Evolutionary conservation across 2,888 invertebrate species (phyloP).

Genomic region (Acanthosepion esculentum): DNA sequence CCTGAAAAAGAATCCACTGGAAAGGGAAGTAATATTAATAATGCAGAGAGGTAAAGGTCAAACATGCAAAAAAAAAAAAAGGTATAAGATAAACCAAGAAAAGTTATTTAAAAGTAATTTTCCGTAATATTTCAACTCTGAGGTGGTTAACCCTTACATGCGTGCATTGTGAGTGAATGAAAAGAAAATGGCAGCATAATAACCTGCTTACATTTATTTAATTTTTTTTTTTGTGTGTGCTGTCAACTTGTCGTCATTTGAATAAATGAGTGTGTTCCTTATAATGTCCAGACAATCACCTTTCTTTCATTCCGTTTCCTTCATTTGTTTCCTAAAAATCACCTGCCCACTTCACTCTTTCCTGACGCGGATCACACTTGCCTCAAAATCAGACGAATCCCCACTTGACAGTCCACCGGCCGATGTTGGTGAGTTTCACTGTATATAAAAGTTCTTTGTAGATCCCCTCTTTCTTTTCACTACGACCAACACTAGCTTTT

Average conservation of each 20-base stretch:
- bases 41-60: too few relatives aligned
- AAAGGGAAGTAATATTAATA: too few relatives aligned
- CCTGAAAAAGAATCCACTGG: too few relatives aligned
- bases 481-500: neutral
- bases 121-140: neutral
- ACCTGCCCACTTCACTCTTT: neutral
- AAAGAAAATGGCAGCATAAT: neutral
- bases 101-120: neutral
- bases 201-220: neutral
- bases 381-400: constrained; percentile 1
- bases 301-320: neutral
- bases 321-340: constrained; percentile 13
- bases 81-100: neutral
- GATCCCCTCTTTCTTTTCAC: neutral
- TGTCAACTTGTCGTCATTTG: neutral
- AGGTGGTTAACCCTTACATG: neutral
- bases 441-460: neutral
- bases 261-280: neutral
- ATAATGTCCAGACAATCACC: neutral
- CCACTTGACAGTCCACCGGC: constrained; percentile 3
- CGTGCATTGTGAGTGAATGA: neutral
- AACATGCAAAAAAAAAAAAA: too few relatives aligned
- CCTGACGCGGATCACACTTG: neutral
- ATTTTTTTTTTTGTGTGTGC: neutral
- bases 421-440: constrained; percentile 24